A percentile compares a stretch with the other conserved stretches of the same genome.
Evolutionary conservation across 2,797 vertebrate species (phyloP).

Genomic region (Phaenicophaeus curvirostris): DNA sequence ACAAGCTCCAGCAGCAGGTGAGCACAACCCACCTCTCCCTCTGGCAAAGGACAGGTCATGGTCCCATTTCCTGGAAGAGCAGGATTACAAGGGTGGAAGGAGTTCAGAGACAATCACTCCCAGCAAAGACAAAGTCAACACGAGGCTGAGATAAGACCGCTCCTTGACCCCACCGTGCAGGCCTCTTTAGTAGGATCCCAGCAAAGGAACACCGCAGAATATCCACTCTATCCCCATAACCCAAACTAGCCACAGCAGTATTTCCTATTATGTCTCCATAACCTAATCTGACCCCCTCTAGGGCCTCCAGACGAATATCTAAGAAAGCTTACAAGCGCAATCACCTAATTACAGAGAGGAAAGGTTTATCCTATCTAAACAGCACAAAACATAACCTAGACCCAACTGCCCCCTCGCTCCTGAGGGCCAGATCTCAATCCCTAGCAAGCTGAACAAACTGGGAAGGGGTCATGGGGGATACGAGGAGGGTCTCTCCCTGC

Average conservation of each 20-base stretch:
- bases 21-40: background rate
- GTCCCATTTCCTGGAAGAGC: background rate
- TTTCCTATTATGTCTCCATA: conserved; percentile 79
- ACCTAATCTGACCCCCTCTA: conserved; percentile 68
- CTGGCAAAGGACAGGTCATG: background rate
- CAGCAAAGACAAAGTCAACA: conserved; percentile 20
- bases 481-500: conserved; percentile 17
- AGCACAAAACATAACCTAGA: conserved; percentile 68
- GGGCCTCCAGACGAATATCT: conserved; percentile 70
- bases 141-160: background rate
- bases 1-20: background rate
- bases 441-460: conserved; percentile 65
- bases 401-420: conserved; percentile 6
- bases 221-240: conserved; percentile 58
- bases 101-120: background rate
- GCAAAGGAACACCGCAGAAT: conserved; percentile 4
- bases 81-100: background rate
- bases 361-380: conserved; percentile 77
- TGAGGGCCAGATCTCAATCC: conserved; percentile 56
- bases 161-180: conserved; percentile 17
- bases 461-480: conserved; percentile 17
- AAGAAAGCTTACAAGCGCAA: conserved; percentile 62
- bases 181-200: background rate
- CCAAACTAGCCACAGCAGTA: conserved; percentile 69
- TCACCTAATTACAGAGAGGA: conserved; percentile 70